Base-by-base conservation (phyloP, 2,888 invertebrate genomes). In the Artemia sinica region DNA sequence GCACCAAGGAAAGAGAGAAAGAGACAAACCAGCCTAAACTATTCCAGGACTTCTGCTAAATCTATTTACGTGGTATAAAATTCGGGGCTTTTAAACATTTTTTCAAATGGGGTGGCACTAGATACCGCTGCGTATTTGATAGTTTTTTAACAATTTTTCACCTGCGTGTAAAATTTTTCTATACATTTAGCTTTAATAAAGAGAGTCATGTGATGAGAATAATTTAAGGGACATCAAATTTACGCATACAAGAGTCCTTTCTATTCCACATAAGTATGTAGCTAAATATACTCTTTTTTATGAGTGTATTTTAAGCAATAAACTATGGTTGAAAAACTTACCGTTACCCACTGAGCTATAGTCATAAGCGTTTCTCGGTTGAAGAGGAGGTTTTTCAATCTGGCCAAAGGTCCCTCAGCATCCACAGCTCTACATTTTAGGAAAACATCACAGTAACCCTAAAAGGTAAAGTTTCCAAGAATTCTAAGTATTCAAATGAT, bases 391-490 rank as follows among this genome's bases (percentile, higher is more conserved):
- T 96, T 97, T 83, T 97, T 97, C 70, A 98, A 84, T 68, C 96
- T 85, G 41, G 93, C 94, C 72, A 99, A 81, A 4, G 98, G 98
- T 8, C 98, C 98, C 76, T 98, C 97, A 0, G 97, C 96, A 80
- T 99, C 97, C 41, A 99, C 96, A 0, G 93, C 92, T 73, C 98
- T 87, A 78, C 98, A 98, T 79, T 95, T 96, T 69, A 93, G 86
- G 82, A 99, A 98, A 72, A 98, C 97, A 82, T 99, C 98, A 81
- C 98, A 98, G 80, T 98, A 99, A 68, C 98, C 97, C 85, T 89
- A 80, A 9, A 18, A 68, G 52, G 66, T 70, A 63, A 50, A 69
- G 52, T 18, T 18, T 18, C 18, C 18, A 18, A 18, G 41, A 41
- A 41, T 41, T 41, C 3, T 41, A 41, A 41, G 0, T 41, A 41